These are phyloP conservation scores for Sinohyriopsis cumingii DNA, from an alignment of 2,888 invertebrate genomes.

Conservation along the genomic window DNA sequence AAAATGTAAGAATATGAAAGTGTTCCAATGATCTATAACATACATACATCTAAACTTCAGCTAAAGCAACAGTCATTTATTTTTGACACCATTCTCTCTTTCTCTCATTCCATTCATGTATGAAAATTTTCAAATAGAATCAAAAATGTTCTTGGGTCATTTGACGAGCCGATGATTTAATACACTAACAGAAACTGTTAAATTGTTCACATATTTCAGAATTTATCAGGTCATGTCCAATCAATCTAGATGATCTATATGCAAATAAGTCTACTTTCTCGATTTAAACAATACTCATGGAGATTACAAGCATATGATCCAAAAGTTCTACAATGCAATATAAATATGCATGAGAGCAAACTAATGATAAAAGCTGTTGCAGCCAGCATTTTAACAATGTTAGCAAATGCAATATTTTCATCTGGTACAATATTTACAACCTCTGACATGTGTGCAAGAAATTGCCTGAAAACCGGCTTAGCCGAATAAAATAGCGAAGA, in stretches of 20 bases:
- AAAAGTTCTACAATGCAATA: too few relatives aligned
- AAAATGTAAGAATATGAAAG: too few relatives aligned
- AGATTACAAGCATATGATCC: constrained; percentile 24
- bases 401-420: constrained; percentile 16
- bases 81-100: constrained; percentile 7
- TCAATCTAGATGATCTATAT: constrained; percentile 16
- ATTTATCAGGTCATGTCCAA: constrained; percentile 20
- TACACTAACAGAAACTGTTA: constrained; percentile 20
- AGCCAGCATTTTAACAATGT: constrained; percentile 14
- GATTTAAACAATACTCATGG: too few relatives aligned
- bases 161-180: constrained; percentile 15
- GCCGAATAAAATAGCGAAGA: too few relatives aligned
- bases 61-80: constrained; percentile 8
- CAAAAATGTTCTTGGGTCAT: constrained; percentile 18
- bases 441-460: too few relatives aligned
- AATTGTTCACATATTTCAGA: constrained; percentile 31
- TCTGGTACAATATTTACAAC: not conserved
- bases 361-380: constrained; percentile 17
- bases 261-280: constrained; percentile 21
- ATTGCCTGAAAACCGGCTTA: too few relatives aligned
- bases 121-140: constrained; percentile 20
- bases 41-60: constrained; percentile 1
- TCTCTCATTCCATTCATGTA: constrained; percentile 22
- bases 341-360: constrained; percentile 5
- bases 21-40: too few relatives aligned